phyloP scores from a whole-genome alignment of 2,888 invertebrate species.

The Troides aeacus region DNA sequence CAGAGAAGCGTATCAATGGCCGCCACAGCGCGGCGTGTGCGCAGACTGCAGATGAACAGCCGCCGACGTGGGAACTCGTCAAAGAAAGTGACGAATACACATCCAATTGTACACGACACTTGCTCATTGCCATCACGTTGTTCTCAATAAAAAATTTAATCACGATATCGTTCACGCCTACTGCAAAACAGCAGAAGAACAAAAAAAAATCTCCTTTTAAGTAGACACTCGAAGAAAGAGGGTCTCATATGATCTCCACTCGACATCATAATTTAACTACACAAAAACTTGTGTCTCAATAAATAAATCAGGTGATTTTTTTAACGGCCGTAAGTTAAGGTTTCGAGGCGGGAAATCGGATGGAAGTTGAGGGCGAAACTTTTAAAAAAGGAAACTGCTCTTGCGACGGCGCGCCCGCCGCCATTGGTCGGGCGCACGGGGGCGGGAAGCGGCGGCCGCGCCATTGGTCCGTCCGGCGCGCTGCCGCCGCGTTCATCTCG shows the following conservation, averaged over 20 bases:
- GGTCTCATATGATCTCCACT: conserved; percentile 48
- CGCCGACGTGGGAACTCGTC: conserved; percentile 39
- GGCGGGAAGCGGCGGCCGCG: conserved; percentile 64
- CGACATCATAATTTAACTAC: conserved; percentile 73
- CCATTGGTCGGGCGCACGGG: conserved; percentile 66
- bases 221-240: conserved; percentile 31
- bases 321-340: conserved; percentile 72
- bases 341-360: conserved; percentile 77
- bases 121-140: conserved; percentile 44
- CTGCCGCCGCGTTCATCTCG: conserved; percentile 73
- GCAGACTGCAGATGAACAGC: conserved; percentile 37
- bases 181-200: conserved; percentile 47
- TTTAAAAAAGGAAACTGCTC: conserved; percentile 79
- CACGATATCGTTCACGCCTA: conserved; percentile 41
- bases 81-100: conserved; percentile 37
- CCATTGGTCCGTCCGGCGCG: conserved; percentile 68
- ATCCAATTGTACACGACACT: conserved; percentile 26
- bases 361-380: conserved; percentile 77
- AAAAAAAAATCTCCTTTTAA: conserved; percentile 40
- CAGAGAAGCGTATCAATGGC: conserved; percentile 34
- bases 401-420: conserved; percentile 57
- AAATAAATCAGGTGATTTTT: conserved; percentile 72
- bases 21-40: conserved; percentile 34
- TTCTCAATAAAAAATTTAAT: conserved; percentile 50
- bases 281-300: conserved; percentile 69